Evolutionary conservation across 2,797 vertebrate species (phyloP).

Genomic region (Squalus acanthias): DNA sequence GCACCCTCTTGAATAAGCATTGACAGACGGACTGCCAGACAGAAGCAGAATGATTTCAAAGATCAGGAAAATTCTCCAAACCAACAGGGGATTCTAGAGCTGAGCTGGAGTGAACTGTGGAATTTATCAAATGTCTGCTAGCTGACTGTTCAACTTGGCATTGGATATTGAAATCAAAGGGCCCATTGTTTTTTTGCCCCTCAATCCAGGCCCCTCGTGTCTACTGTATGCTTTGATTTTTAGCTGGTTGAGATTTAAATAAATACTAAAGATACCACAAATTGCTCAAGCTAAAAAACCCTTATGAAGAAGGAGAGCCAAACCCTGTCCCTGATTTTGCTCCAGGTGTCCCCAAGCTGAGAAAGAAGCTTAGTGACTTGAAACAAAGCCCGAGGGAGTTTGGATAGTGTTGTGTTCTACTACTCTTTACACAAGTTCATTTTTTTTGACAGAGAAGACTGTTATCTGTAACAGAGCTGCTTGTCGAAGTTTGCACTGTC

Average conservation of each 20-base stretch:
- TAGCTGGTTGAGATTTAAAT: background rate
- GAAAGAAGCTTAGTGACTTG: no score
- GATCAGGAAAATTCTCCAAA: background rate
- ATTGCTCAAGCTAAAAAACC: background rate
- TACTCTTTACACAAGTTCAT: background rate
- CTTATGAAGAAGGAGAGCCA: background rate
- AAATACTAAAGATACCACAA: background rate
- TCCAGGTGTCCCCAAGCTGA: background rate
- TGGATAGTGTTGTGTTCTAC: background rate
- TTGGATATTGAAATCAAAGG: slow-evolving; percentile 19
- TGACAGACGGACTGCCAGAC: background rate
- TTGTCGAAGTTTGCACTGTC: background rate
- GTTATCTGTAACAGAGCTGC: background rate
- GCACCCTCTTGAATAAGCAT: background rate
- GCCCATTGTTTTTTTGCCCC: background rate
- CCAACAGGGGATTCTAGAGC: background rate
- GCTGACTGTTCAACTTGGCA: slow-evolving; percentile 4
- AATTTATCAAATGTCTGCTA: slow-evolving; percentile 19
- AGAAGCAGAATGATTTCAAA: background rate
- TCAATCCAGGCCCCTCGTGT: background rate
- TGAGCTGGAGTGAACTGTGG: background rate
- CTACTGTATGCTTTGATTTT: background rate
- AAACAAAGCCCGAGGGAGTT: background rate
- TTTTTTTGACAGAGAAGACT: background rate
- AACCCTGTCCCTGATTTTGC: background rate